Conservation (phyloP, 2,888 invertebrate species). For the Dioctria linearis region DNA sequence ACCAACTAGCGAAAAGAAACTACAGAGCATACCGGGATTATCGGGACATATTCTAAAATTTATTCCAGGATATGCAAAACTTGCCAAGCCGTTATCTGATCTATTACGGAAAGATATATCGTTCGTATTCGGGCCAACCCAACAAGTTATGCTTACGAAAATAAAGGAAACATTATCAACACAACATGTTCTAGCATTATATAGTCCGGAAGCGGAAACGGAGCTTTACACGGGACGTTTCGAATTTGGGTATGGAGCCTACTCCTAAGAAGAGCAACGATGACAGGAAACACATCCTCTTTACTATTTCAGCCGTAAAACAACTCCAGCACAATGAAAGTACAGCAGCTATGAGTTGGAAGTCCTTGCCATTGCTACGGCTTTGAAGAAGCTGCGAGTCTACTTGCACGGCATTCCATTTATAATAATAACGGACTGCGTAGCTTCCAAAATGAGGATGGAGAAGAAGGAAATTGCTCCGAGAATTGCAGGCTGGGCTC, state of each 20-base stretch:
- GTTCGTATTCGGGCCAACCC: slow-evolving; percentile 57
- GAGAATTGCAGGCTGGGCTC: slow-evolving; percentile 32
- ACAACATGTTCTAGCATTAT: slow-evolving; percentile 58
- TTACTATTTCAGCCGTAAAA: slow-evolving; percentile 14
- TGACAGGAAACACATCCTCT: slow-evolving; percentile 50
- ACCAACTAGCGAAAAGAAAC: slow-evolving; percentile 60
- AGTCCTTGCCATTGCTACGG: slow-evolving; percentile 35
- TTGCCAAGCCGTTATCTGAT: slow-evolving; percentile 14
- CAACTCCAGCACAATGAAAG: slow-evolving; percentile 59
- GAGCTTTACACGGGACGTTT: slow-evolving; percentile 60
- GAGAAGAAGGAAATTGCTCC: slow-evolving; percentile 61
- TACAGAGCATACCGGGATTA: slow-evolving; percentile 60
- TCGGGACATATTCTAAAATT: slow-evolving; percentile 53
- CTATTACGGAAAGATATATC: neutral
- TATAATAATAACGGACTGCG: too few relatives aligned
- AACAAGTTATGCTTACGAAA: slow-evolving; percentile 54
- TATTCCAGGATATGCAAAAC: slow-evolving; percentile 53
- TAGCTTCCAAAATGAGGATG: slow-evolving; percentile 63
- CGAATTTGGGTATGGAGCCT: slow-evolving; percentile 59
- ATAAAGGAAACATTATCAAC: slow-evolving; percentile 54
- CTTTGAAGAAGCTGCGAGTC: slow-evolving; percentile 60
- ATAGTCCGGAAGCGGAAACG: slow-evolving; percentile 56
- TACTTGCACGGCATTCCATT: too few relatives aligned
- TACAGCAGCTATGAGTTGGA: slow-evolving; percentile 64
- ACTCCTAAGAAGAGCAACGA: slow-evolving; percentile 56